phyloP scores from a whole-genome alignment of 2,888 invertebrate genomes.

The Fissipunctia ypsillon region DNA sequence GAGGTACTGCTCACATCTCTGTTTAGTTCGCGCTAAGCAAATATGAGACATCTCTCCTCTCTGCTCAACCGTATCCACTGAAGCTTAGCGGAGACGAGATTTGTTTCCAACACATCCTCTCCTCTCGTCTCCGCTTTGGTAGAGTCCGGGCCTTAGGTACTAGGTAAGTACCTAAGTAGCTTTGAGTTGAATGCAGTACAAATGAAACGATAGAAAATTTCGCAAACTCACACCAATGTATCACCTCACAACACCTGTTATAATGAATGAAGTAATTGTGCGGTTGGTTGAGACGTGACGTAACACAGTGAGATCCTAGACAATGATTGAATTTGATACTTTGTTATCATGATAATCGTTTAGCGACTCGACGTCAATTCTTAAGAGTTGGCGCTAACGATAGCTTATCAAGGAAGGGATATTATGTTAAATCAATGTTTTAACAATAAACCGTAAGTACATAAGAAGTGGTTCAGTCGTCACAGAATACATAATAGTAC shows the following conservation, averaged over 20 bases:
- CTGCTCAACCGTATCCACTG: too few relatives aligned
- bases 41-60: too few relatives aligned
- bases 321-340: slow-evolving; percentile 22
- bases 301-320: background rate
- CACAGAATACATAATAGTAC: too few relatives aligned
- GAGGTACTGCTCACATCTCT: too few relatives aligned
- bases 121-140: too few relatives aligned
- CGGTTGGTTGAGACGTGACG: background rate
- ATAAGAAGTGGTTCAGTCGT: too few relatives aligned
- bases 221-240: background rate
- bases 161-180: too few relatives aligned
- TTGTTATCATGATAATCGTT: background rate
- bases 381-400: background rate
- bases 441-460: too few relatives aligned
- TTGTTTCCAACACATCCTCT: too few relatives aligned
- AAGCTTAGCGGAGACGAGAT: too few relatives aligned
- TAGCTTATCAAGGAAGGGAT: background rate
- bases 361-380: slow-evolving; percentile 1
- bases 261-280: slow-evolving; percentile 9
- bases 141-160: too few relatives aligned
- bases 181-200: background rate
- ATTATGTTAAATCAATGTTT: background rate
- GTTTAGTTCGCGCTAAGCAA: too few relatives aligned
- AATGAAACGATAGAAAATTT: background rate
- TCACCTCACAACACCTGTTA: slow-evolving; percentile 1